Conservation (phyloP, 2,113 vertebrate species). For the Melanocharis versteri region DNA sequence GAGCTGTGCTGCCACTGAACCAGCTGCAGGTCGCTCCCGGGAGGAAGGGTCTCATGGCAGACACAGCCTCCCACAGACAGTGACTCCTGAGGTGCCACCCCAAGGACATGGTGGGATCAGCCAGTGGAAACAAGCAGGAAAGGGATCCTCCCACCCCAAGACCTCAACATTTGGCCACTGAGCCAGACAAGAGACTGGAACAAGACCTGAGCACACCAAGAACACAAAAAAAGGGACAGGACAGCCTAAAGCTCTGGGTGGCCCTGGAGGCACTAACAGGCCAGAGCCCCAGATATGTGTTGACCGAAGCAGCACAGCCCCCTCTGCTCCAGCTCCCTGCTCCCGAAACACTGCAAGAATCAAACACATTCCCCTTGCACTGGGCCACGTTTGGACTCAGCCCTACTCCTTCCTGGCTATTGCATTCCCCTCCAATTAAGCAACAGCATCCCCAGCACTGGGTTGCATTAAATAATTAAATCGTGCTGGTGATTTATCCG, state of each 20-base stretch:
- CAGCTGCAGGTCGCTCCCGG: fast-evolving
- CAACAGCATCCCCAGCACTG: slow-evolving; percentile 13
- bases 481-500: slow-evolving; percentile 29
- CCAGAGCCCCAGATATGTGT: fast-evolving
- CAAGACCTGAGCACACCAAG: background rate
- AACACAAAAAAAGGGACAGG: background rate
- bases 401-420: background rate
- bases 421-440: slow-evolving; percentile 52
- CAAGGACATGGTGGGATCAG: background rate
- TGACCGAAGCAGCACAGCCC: fast-evolving
- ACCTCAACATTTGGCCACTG: background rate
- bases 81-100: background rate
- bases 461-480: slow-evolving; percentile 62
- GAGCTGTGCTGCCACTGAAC: background rate
- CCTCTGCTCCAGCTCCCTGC: background rate
- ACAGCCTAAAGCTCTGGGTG: background rate
- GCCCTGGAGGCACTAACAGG: background rate
- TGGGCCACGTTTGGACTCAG: background rate
- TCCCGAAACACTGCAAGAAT: background rate
- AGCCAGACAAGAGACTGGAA: background rate
- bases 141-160: background rate
- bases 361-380: background rate
- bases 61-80: background rate
- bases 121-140: background rate
- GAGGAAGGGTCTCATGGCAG: background rate